Conservation (phyloP, 2,113 vertebrate genomes). For the Hymenochirus boettgeri region DNA sequence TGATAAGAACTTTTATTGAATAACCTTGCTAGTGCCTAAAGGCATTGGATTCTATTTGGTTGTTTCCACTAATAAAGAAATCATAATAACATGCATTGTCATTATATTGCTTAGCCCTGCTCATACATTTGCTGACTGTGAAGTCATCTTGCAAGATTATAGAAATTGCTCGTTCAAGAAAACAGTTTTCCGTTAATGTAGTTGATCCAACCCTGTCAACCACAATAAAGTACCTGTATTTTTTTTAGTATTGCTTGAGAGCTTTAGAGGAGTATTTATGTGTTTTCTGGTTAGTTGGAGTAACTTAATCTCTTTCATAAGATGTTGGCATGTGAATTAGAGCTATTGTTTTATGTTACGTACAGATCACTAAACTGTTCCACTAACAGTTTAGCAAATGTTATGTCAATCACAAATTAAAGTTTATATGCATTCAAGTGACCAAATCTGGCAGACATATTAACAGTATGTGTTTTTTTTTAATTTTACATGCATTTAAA, state of each 20-base stretch:
- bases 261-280: slow-evolving; percentile 6
- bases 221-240: neutral
- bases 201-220: neutral
- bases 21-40: no score
- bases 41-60: neutral
- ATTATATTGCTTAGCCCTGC: no score
- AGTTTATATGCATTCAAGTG: slow-evolving; percentile 30
- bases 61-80: no score
- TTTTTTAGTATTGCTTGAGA: neutral
- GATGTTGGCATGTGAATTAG: slow-evolving; percentile 27
- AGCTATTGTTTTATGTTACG: slow-evolving; percentile 24
- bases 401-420: slow-evolving; percentile 28
- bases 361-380: slow-evolving; percentile 17
- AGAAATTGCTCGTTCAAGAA: neutral
- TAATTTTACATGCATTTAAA: no score
- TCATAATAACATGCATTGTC: no score
- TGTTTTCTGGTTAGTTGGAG: slow-evolving; percentile 11
- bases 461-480: no score
- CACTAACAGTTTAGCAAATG: slow-evolving; percentile 4
- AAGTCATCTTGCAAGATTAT: neutral
- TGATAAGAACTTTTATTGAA: no score
- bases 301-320: slow-evolving; percentile 22
- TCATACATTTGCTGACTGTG: no score
- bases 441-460: slow-evolving; percentile 11
- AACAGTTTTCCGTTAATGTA: neutral